Conservation (phyloP, 1,140 invertebrate genomes). For the Potamilus streckersoni region DNA sequence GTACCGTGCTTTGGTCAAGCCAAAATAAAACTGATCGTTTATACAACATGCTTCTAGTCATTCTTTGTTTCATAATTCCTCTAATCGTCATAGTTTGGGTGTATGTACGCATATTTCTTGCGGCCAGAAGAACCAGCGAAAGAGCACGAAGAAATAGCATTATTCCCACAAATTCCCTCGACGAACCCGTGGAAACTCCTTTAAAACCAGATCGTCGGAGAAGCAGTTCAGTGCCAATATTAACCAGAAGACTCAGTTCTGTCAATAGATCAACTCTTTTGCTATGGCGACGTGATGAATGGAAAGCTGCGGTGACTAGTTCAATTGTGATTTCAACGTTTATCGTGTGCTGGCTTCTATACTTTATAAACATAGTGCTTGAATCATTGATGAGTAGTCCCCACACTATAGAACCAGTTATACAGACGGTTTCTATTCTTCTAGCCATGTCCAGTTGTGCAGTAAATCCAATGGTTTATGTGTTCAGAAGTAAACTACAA, state of each 20-base stretch:
- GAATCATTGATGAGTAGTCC: conserved; percentile 54
- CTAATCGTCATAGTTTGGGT: conserved; percentile 78
- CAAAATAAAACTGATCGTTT: conserved; percentile 38
- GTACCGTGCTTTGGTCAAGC: conserved; percentile 58
- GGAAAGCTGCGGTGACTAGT: conserved; percentile 72
- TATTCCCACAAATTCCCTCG: conserved; percentile 45
- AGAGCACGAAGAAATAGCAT: conserved; percentile 77
- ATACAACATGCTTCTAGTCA: conserved; percentile 56
- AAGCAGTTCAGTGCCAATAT: conserved; percentile 59
- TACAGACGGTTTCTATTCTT: conserved; percentile 53
- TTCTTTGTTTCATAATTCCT: conserved; percentile 74
- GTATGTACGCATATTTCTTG: conserved; percentile 79
- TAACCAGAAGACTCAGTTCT: conserved; percentile 54
- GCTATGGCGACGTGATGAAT: conserved; percentile 70
- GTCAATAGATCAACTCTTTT: conserved; percentile 43
- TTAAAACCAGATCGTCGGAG: conserved; percentile 38
- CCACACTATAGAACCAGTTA: conserved; percentile 42
- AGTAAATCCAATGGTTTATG: conserved; percentile 73
- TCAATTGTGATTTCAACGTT: conserved; percentile 72
- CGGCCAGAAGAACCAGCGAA: conserved; percentile 78
- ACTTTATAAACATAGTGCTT: conserved; percentile 67
- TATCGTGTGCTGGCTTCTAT: conserved; percentile 72
- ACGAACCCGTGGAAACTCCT: conserved; percentile 38
- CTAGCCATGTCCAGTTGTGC: conserved; percentile 65
- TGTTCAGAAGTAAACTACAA: conserved; percentile 71